These are phyloP conservation scores for Emydocephalus ijimae DNA, from an alignment of 2,113 vertebrate species.

Conservation along the genomic window DNA sequence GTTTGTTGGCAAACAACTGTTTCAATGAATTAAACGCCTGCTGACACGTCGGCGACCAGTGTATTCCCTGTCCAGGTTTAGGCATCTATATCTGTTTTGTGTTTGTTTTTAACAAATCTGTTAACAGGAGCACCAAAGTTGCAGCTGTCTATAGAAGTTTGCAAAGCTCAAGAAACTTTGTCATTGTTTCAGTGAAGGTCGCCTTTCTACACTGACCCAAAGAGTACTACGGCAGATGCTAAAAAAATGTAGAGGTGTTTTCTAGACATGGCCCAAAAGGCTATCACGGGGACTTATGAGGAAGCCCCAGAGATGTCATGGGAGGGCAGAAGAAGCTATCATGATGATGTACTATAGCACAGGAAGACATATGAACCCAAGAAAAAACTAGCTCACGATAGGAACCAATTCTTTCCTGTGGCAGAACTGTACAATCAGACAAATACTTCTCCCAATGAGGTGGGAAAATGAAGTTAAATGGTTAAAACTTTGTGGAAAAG, in stretches of 20 bases:
- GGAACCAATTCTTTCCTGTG: background rate
- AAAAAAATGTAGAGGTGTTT: background rate
- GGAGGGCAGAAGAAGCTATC: background rate
- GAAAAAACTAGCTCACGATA: background rate
- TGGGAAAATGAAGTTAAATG: conserved; percentile 1
- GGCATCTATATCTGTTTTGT: too few species aligned
- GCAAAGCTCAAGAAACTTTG: too few species aligned
- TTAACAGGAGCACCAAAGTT: too few species aligned
- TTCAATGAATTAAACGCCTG: too few species aligned
- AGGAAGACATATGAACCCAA: background rate
- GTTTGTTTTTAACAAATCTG: too few species aligned
- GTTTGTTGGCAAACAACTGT: too few species aligned
- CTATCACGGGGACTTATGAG: background rate
- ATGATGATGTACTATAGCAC: background rate
- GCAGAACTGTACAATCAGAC: background rate
- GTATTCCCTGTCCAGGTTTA: too few species aligned
- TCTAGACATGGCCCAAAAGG: background rate
- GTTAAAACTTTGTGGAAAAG: background rate
- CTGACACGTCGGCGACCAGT: too few species aligned
- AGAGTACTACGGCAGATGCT: too few species aligned
- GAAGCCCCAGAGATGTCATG: background rate
- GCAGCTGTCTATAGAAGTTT: too few species aligned
- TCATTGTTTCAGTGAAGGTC: background rate
- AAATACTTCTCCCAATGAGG: background rate
- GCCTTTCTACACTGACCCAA: background rate